Base-by-base conservation (phyloP, 1,140 invertebrate species). In the Leptestheria dahalacensis region DNA sequence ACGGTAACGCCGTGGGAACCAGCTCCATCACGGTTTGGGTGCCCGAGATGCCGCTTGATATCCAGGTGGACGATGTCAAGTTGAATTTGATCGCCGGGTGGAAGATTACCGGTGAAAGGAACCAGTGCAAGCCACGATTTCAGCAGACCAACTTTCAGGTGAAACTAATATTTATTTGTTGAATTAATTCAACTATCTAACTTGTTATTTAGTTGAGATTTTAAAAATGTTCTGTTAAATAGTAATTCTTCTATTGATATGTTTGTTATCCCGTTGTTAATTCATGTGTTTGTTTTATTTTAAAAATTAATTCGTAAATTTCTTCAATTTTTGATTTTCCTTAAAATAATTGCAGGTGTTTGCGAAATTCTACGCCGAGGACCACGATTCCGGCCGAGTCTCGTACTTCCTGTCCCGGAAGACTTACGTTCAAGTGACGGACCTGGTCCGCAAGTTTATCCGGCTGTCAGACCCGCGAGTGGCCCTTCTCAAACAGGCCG, bases 1-100 rank as follows among this genome's bases (percentile, higher is more conserved):
- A 95, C 69, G 91, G 90, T 6, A 88, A 88, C 0, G 90, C 92
- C 68, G 88, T 85, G 6, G 88, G 91, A 6, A 70, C 88, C 47
- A 86, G 91, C 0, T 78, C 83, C 61, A 91, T 97, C 69, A 88
- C 85, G 9, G 91, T 97, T 0, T 98, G 94, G 94, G 93, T 95
- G 82, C 93, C 94, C 0, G 91, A 95, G 70, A 84, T 94, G 65
- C 89, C 91, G 0, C 73, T 97, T 47, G 90, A 93, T 67, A 82
- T 97, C 18, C 82, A 85, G 60, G 82, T 97, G 1, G 81, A 83
- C 1, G 93, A 98, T 72, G 81, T 83, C 50, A 81, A 88, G 61
- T 78, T 98, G 10, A 94, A 88, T 49, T 90, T 94, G 72, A 84
- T 97, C 61, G 91, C 92, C 74, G 82, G 82, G 21, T 83, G 81